A percentile compares a stretch with the other conserved stretches of the same genome.
phyloP scores from a whole-genome alignment of 2,113 vertebrate species.

The Petrocephalus zakoni region DNA sequence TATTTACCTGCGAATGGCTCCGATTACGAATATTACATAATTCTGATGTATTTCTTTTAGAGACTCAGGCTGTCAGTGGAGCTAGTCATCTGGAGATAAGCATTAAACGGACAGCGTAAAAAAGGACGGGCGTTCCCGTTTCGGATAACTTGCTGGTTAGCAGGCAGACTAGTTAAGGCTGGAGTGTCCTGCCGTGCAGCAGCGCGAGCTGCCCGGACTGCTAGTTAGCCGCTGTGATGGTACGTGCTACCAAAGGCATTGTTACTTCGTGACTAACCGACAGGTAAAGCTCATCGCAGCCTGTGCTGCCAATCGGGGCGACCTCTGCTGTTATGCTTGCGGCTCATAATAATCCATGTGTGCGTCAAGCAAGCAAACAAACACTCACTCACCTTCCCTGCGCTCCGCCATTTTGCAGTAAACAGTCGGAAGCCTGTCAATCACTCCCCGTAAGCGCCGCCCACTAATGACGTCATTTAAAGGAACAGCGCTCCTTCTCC shows the following conservation, averaged over 20 bases:
- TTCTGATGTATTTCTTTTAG: not conserved
- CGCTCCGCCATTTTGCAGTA: conserved; percentile 65
- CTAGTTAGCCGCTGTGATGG: not conserved
- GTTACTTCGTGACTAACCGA: not conserved
- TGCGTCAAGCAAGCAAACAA: not conserved
- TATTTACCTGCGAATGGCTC: not conserved
- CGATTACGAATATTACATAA: not conserved
- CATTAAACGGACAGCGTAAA: not conserved
- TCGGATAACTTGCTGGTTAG: not conserved
- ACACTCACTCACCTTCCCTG: conserved; percentile 54
- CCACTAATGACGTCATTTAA: conserved; percentile 18
- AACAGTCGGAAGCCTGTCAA: conserved; percentile 23
- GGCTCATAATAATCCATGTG: not conserved
- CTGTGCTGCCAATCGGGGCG: not conserved
- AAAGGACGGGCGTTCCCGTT: not conserved
- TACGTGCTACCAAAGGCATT: too few species aligned
- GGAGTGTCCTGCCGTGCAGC: not conserved
- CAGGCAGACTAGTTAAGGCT: not conserved
- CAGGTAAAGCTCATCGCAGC: not conserved
- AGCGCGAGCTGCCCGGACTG: not conserved
- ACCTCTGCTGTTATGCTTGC: not conserved
- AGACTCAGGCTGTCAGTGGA: too few species aligned
- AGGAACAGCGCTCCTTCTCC: not conserved
- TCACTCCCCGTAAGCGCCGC: not conserved
- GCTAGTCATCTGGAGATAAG: not conserved